Evolutionary conservation across 1,140 invertebrate genomes (phyloP).

Genomic region (Euschistus heros): DNA sequence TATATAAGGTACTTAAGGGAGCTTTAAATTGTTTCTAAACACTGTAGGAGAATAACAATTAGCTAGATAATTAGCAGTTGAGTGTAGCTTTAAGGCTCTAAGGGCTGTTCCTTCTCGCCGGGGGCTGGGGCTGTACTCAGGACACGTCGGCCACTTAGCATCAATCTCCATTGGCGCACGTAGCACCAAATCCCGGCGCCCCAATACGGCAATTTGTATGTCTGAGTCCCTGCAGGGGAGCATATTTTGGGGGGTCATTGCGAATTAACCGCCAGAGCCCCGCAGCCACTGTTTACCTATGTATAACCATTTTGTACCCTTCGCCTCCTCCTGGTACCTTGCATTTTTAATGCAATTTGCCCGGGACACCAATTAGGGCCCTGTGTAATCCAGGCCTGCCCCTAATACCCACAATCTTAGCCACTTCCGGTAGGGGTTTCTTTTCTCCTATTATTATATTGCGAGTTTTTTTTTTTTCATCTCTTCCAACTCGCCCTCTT

Average conservation of each 20-base stretch:
- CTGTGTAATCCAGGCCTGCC: background rate
- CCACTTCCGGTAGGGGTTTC: background rate
- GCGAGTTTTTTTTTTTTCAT: no score
- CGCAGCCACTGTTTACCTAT: conserved; percentile 9
- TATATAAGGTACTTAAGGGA: background rate
- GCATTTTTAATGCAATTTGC: conserved; percentile 14
- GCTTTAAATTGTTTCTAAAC: conserved; percentile 14
- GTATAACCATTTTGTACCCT: conserved; percentile 4
- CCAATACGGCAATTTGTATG: conserved; percentile 16
- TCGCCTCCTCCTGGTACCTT: background rate
- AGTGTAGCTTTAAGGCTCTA: background rate
- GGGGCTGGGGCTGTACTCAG: background rate
- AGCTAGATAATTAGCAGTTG: background rate
- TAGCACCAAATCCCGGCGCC: conserved; percentile 8
- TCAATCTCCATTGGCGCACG: no score
- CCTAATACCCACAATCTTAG: background rate
- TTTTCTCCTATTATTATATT: no score
- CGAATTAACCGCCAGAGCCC: conserved; percentile 2
- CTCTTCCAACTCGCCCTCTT: no score
- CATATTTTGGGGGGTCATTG: conserved; percentile 13
- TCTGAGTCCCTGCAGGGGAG: background rate
- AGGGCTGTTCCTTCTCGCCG: background rate
- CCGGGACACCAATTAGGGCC: conserved; percentile 8
- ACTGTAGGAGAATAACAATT: conserved; percentile 5
- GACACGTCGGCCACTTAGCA: background rate